A percentile compares a stretch with the other conserved stretches of the same genome.
Evolutionary conservation across 2,797 vertebrate genomes (phyloP).

Genomic region (Cirrhinus mrigala): DNA sequence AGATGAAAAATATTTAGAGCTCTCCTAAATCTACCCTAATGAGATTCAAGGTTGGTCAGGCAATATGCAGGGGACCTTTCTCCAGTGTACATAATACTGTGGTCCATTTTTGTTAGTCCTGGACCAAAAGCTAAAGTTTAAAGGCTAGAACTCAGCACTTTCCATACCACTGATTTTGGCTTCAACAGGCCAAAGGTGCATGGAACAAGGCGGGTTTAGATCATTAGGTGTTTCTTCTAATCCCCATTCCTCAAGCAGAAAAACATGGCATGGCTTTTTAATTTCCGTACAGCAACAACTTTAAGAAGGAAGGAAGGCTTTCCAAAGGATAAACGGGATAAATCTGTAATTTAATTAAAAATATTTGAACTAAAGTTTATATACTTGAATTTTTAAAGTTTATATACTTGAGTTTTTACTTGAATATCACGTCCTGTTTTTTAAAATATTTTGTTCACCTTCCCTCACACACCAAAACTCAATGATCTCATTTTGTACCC

Average conservation of each 20-base stretch:
- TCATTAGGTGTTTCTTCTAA: slow-evolving; percentile 11
- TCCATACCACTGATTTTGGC: not conserved
- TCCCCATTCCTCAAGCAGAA: not conserved
- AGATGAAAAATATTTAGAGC: not conserved
- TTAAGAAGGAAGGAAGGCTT: not conserved
- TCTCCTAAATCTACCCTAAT: not conserved
- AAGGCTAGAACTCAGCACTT: not conserved
- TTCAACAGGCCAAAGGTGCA: not conserved
- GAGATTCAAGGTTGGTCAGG: not conserved
- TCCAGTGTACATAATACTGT: not conserved
- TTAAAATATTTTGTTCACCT: slow-evolving; percentile 28
- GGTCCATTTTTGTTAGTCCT: not conserved
- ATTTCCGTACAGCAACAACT: slow-evolving; percentile 13
- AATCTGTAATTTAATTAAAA: not conserved
- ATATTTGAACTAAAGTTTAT: not conserved
- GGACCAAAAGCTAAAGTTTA: slow-evolving; percentile 12
- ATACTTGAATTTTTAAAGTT: too few species aligned
- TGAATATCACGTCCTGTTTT: slow-evolving; percentile 39
- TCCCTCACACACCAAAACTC: slow-evolving; percentile 52
- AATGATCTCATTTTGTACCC: slow-evolving; percentile 71
- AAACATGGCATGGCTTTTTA: slow-evolving; percentile 14
- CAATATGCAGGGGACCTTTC: not conserved
- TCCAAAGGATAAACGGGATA: not conserved
- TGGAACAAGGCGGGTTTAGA: slow-evolving; percentile 10
- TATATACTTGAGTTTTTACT: too few species aligned